A percentile compares a stretch with the other conserved stretches of the same genome.
Conservation (phyloP, 2,113 vertebrate genomes). For the Gallinago paraguaiae region DNA sequence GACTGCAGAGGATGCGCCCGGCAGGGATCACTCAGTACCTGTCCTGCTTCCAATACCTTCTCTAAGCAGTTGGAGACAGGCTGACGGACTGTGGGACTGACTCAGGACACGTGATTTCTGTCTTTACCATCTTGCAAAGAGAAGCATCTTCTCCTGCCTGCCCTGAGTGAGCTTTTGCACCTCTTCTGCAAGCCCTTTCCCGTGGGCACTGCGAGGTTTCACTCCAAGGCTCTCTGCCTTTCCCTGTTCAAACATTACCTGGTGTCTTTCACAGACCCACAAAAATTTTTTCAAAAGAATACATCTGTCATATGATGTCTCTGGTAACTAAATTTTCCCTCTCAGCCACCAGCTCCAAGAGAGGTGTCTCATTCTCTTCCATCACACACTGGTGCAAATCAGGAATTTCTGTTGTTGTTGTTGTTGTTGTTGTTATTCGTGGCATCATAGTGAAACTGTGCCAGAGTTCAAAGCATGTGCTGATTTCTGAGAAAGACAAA, state of each 20-base stretch:
- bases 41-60: not conserved
- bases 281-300: not conserved
- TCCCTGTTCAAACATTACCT: not conserved
- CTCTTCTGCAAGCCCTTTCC: not conserved
- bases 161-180: not conserved
- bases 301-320: not conserved
- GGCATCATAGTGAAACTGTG: not conserved
- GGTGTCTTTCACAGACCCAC: not conserved
- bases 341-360: accelerated
- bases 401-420: not conserved
- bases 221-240: not conserved
- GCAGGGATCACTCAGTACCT: not conserved
- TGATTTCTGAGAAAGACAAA: not conserved
- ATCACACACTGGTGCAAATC: not conserved
- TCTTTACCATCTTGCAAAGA: not conserved
- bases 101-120: not conserved
- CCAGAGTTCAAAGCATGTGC: not conserved
- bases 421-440: not conserved
- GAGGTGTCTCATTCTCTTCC: not conserved
- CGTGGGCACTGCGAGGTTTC: not conserved
- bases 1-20: not conserved
- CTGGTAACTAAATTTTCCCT: not conserved
- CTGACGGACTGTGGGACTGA: not conserved
- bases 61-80: not conserved
- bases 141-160: not conserved